Evolutionary conservation across 2,888 invertebrate species (phyloP).

Genomic region (Amphipyra berbera): DNA sequence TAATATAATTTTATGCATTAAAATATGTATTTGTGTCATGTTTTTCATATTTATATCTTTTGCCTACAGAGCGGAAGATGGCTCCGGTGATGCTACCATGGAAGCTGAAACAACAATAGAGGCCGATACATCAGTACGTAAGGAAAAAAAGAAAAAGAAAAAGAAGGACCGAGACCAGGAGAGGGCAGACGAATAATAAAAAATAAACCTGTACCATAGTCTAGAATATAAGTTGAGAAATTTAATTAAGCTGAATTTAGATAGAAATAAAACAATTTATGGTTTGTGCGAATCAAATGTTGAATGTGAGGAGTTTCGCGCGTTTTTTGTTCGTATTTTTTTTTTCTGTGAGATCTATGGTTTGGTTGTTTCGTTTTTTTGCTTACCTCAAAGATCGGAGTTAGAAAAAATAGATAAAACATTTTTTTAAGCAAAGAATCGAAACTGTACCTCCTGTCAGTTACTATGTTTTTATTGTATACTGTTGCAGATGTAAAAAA

Average conservation of each 20-base stretch:
- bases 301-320: constrained; percentile 20
- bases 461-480: background rate
- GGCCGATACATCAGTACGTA: constrained; percentile 84
- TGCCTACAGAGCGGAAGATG: constrained; percentile 69
- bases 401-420: background rate
- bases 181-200: constrained; percentile 77
- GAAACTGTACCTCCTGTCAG: background rate
- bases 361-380: constrained; percentile 11
- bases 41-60: constrained; percentile 1
- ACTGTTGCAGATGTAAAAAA: background rate
- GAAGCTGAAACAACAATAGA: constrained; percentile 79
- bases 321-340: constrained; percentile 19
- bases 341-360: constrained; percentile 9
- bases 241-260: constrained; percentile 36
- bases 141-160: constrained; percentile 94
- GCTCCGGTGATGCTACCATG: constrained; percentile 76
- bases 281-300: constrained; percentile 16
- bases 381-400: background rate
- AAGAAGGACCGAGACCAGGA: constrained; percentile 93
- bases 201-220: constrained; percentile 45
- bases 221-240: constrained; percentile 45
- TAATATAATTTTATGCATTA: too few species aligned
- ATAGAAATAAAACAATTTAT: constrained; percentile 35
- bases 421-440: background rate
- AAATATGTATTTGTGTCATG: background rate